Base-by-base conservation (phyloP, 1,140 invertebrate species). In the Drosophila oshimai region DNA sequence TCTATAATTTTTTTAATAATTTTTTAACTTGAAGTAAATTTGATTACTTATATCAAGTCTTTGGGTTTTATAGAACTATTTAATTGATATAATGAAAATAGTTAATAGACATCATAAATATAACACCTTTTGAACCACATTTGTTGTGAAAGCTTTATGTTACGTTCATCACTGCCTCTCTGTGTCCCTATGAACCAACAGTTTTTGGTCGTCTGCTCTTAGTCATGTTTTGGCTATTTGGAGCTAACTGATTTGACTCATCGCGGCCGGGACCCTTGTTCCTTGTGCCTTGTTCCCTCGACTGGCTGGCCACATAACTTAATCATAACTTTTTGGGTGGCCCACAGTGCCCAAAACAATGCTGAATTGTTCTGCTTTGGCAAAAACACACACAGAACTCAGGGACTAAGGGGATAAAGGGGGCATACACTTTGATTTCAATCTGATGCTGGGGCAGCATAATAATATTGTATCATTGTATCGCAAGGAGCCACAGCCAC, bases 321-420 rank as follows among this genome's bases (percentile, higher is more conserved):
- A 89, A 89, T 89, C 87, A 89, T 89, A 89, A 89, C 87, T 71
- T 86, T 87, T 86, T 89, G 86, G 86, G 87, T 89, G 86, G 87
- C 76, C 87, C 44, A n/a, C 81, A 70, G 50, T 64, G 71, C 57
- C 81, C 81, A 80, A 86, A 86, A 84, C 80, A 86, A 86, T 86
- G 80, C 72, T 87, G 80, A 75, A 87, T 86, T 86, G 81, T 87
- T 86, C 51, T 75, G 45, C 41, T 42, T 15, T 15, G 75, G 45
- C 64, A 46, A 73, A 50, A 13, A 34, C 36, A 50, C n/a, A 55
- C 37, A 70, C 20, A 60, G 34, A 28, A 9, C 13, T 1, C 4
- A 7, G 6, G 4, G 12, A 4, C 12, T 6, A 18, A 15, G 17
- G 22, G 54, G 22, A 5, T 13, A 5, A 29, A 12, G 36, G 36